Evolutionary conservation across 2,797 vertebrate species (phyloP).

Genomic region (Gallinago stenura): DNA sequence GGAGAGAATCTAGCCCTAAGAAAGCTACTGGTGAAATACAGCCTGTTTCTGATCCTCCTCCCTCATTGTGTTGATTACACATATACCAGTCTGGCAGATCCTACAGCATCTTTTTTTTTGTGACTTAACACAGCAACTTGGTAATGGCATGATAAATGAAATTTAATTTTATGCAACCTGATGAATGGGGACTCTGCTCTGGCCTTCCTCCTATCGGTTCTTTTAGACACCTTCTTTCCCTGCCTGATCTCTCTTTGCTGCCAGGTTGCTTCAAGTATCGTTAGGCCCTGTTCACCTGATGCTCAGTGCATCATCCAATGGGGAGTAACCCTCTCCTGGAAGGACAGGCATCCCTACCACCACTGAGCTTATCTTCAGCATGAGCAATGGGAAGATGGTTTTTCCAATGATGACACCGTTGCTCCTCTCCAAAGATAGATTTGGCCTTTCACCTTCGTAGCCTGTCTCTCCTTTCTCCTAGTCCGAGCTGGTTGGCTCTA

Average conservation of each 20-base stretch:
- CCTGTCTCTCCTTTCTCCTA: background rate
- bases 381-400: background rate
- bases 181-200: background rate
- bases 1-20: background rate
- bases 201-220: background rate
- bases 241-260: background rate
- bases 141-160: background rate
- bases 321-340: background rate
- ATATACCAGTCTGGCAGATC: background rate
- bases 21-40: background rate
- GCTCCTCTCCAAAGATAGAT: background rate
- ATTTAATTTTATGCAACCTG: background rate
- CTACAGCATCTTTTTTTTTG: background rate
- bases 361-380: background rate
- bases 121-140: background rate
- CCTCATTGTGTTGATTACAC: background rate
- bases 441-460: background rate
- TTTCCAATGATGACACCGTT: background rate
- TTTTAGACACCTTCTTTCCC: background rate
- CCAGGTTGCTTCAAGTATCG: background rate
- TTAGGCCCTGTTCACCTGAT: background rate
- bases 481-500: background rate
- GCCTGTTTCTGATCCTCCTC: background rate
- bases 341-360: background rate
- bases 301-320: background rate